Evolutionary conservation across 1,140 invertebrate species (phyloP).

Genomic region (Eufriesea mexicana): DNA sequence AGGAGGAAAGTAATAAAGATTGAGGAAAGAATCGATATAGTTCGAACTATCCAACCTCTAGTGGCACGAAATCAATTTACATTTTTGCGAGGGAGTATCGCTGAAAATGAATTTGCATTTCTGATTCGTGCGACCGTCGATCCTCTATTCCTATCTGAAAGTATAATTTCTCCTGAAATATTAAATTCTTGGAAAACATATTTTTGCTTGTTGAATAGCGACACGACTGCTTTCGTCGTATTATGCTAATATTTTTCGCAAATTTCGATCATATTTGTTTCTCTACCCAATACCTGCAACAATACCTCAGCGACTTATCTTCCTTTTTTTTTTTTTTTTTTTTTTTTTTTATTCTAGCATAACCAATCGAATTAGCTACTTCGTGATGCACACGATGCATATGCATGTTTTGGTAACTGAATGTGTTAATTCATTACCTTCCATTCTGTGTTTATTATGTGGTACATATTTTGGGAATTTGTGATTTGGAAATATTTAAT

Average conservation of each 20-base stretch:
- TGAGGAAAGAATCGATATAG: conserved; percentile 58
- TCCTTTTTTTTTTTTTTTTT: too few relatives aligned
- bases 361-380: too few relatives aligned
- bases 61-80: conserved; percentile 70
- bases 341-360: too few relatives aligned
- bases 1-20: conserved; percentile 51
- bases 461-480: too few relatives aligned
- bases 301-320: too few relatives aligned
- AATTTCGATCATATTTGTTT: neutral
- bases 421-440: too few relatives aligned
- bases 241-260: conserved; percentile 48
- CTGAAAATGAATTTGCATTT: conserved; percentile 70
- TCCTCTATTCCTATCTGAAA: conserved; percentile 66
- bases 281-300: too few relatives aligned
- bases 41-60: conserved; percentile 55
- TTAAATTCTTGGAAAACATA: conserved; percentile 68
- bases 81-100: conserved; percentile 67
- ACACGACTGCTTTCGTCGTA: conserved; percentile 49
- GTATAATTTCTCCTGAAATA: conserved; percentile 68
- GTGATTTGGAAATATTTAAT: too few relatives aligned
- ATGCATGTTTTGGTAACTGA: too few relatives aligned
- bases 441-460: too few relatives aligned
- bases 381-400: too few relatives aligned
- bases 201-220: conserved; percentile 55
- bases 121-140: conserved; percentile 61